Evolutionary conservation across 2,113 vertebrate species (phyloP).

Genomic region (Etheostoma cragini): DNA sequence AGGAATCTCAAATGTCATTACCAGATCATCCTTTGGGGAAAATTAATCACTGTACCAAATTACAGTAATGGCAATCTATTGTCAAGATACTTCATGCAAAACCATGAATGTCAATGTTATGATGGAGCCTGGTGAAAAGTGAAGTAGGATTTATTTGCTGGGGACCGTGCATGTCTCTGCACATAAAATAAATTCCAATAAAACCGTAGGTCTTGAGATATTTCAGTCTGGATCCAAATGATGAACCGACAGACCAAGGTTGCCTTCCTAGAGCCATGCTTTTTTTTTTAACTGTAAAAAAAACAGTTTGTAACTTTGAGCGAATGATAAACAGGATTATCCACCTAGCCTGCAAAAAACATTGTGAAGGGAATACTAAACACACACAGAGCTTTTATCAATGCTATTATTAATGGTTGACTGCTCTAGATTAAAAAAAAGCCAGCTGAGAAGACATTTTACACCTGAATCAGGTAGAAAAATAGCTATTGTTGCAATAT

Average conservation of each 20-base stretch:
- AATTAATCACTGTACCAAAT: background rate
- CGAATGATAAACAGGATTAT: conserved; percentile 31
- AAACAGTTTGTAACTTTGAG: conserved; percentile 2
- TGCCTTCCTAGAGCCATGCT: too few species aligned
- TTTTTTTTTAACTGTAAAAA: too few species aligned
- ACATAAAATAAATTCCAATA: too few species aligned
- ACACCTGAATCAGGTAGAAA: conserved; percentile 66
- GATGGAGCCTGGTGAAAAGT: background rate
- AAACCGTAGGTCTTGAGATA: background rate
- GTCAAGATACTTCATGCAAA: background rate
- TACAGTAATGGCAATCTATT: background rate
- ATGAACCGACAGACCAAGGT: background rate
- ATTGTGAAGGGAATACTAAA: conserved; percentile 41
- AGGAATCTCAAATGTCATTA: background rate
- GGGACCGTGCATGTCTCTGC: background rate
- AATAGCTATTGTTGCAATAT: conserved; percentile 38
- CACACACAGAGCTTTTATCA: conserved; percentile 61
- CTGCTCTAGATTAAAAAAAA: conserved; percentile 50
- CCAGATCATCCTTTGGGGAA: background rate
- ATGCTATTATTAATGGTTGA: conserved; percentile 67
- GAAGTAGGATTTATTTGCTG: background rate
- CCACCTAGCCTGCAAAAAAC: conserved; percentile 14
- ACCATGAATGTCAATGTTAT: background rate
- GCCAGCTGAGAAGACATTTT: conserved; percentile 42
- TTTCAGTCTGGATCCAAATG: background rate